A percentile compares a stretch with the other conserved stretches of the same genome.
Conservation (phyloP, 2,797 vertebrate species). For the Catamblyrhynchus diadema region DNA sequence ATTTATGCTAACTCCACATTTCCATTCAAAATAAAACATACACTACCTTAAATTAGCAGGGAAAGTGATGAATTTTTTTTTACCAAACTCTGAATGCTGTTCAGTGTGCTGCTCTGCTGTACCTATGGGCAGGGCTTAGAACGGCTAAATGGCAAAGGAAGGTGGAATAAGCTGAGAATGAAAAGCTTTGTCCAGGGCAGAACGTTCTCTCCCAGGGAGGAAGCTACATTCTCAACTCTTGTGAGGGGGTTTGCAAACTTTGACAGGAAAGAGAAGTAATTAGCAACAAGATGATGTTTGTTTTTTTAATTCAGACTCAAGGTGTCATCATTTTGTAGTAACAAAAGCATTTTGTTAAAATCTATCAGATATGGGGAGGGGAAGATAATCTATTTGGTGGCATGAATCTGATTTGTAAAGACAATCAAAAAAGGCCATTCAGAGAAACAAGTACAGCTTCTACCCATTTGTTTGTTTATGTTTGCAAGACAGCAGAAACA, state of each 20-base stretch:
- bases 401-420: background rate
- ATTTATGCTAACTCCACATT: background rate
- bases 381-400: background rate
- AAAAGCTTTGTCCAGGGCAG: background rate
- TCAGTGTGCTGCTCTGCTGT: background rate
- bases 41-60: background rate
- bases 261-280: background rate
- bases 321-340: background rate
- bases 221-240: background rate
- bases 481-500: background rate
- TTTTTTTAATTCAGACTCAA: background rate
- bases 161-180: background rate
- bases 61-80: background rate
- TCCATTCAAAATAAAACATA: background rate
- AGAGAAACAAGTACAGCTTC: background rate
- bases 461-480: background rate
- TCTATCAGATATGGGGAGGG: too few species aligned
- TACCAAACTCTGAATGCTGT: background rate
- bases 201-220: rapidly evolving
- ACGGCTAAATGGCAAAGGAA: background rate
- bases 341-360: background rate
- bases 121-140: background rate
- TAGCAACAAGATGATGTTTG: background rate
- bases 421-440: background rate
- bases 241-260: background rate